Evolutionary conservation across 2,888 invertebrate genomes (phyloP).

Genomic region (Neuroscelio doddi): DNA sequence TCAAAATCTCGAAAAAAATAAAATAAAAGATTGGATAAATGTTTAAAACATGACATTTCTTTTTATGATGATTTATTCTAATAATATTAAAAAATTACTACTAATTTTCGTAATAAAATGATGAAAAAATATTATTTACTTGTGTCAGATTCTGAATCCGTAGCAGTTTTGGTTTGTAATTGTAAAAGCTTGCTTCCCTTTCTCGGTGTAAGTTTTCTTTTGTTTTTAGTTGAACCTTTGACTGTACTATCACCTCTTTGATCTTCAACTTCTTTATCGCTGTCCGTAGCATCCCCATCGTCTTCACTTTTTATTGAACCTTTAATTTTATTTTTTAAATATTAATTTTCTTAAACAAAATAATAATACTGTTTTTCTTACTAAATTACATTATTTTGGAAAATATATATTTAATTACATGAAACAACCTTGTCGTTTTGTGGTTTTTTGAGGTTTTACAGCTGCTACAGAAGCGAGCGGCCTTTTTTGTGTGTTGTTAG

Average conservation of each 20-base stretch:
- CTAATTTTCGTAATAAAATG: no score
- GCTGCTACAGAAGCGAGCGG: constrained; percentile 63
- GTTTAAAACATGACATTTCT: no score
- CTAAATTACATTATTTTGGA: constrained; percentile 1
- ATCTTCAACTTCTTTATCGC: constrained; percentile 67
- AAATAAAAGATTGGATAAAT: no score
- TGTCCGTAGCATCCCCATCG: constrained; percentile 66
- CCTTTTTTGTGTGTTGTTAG: constrained; percentile 58
- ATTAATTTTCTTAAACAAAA: constrained; percentile 11
- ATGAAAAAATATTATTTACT: constrained; percentile 65
- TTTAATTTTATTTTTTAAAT: constrained; percentile 17
- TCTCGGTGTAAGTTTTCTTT: constrained; percentile 61
- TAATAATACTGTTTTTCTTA: neutral
- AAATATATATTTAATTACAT: neutral
- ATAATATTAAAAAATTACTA: no score
- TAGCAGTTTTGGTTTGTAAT: constrained; percentile 73
- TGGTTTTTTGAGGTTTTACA: constrained; percentile 65
- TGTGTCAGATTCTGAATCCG: constrained; percentile 81
- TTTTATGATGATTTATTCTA: no score
- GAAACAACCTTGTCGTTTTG: constrained; percentile 61
- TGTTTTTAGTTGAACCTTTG: constrained; percentile 62
- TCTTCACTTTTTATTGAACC: constrained; percentile 63
- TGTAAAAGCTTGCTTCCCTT: constrained; percentile 65
- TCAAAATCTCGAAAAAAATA: no score
- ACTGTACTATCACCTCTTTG: constrained; percentile 51